Evolutionary conservation across 2,113 vertebrate species (phyloP).

Genomic region (Mesoclemmys tuberculata): DNA sequence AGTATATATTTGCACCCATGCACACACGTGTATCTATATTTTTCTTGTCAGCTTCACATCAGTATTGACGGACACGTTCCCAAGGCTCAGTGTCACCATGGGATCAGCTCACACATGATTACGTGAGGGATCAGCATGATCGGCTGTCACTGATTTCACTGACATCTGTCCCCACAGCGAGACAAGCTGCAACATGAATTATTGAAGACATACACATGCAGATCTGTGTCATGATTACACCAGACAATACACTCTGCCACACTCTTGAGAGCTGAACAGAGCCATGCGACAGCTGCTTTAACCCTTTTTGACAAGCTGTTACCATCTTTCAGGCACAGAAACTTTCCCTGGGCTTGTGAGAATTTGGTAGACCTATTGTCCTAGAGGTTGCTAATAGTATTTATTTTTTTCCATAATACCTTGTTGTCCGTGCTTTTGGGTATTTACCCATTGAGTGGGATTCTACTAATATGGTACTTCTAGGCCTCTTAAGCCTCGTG

Average conservation of each 20-base stretch:
- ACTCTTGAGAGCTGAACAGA: conserved; percentile 68
- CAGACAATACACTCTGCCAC: conserved; percentile 77
- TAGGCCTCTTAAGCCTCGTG: neutral
- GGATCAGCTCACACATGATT: conserved; percentile 85
- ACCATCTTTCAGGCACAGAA: conserved; percentile 29
- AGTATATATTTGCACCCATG: rapidly evolving
- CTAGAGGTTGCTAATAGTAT: neutral
- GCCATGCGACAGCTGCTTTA: conserved; percentile 72
- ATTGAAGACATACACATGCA: conserved; percentile 83
- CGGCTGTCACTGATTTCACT: conserved; percentile 91
- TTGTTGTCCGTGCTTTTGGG: rapidly evolving
- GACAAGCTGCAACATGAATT: conserved; percentile 89
- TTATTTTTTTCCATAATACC: neutral
- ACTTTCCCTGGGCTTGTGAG: neutral
- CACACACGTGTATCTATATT: rapidly evolving
- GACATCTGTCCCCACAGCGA: conserved; percentile 93
- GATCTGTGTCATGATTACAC: conserved; percentile 79
- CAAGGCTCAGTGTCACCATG: conserved; percentile 76
- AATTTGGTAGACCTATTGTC: neutral
- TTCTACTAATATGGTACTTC: neutral
- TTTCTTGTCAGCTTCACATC: neutral
- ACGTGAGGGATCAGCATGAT: conserved; percentile 88
- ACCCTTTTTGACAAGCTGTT: conserved; percentile 78
- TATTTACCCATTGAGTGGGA: too few relatives aligned
- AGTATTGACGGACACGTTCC: conserved; percentile 69